Base-by-base conservation (phyloP, 2,888 invertebrate genomes). In the Conus canariensis region DNA sequence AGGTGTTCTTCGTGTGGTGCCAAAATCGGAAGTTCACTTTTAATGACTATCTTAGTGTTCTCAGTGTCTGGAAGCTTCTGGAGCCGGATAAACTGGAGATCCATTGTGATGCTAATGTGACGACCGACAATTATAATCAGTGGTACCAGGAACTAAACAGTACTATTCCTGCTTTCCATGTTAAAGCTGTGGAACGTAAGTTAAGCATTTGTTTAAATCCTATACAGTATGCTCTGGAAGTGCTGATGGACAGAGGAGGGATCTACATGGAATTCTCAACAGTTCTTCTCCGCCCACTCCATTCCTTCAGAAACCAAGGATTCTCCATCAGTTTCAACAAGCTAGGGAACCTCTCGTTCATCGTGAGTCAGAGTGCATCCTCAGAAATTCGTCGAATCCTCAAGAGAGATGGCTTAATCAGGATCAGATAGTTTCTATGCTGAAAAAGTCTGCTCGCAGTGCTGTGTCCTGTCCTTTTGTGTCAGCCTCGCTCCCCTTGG, bases 1-100 rank as follows among this genome's bases (percentile, higher is more conserved):
- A 91, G 8, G 93, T 95, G 0, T 94, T 94, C 88, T 95, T 92
- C 89, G 92, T 95, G 1, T 96, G 95, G 95, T 96, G 95, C 88
- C 90, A 93, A 0, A 92, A 93, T 59, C 77, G 92, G 10, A 94
- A 94, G 82, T 94, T 96, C 88, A 74, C 93, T 77, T 96, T 94
- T 91, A 92, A 93, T 59, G 93, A 95, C 89, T 95, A 95, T 91
- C 90, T 96, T 56, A 94, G 95, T 58, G 93, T 96, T 9, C 59
- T 94, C 25, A 95, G 95, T 88, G 95, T 93, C 22, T 94, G 95
- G 93, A 94, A 93, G 74, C 90, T 93, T 3, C 77, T 95, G 67
- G 91, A 93, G 77, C 95, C 96, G 7, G 95, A 96, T 90, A 91
- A 93, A 10, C 93, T 95, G 1, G 93, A 94, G 60, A 92, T 95